Base-by-base conservation (phyloP, 2,113 vertebrate species). In the Camarhynchus parvulus region DNA sequence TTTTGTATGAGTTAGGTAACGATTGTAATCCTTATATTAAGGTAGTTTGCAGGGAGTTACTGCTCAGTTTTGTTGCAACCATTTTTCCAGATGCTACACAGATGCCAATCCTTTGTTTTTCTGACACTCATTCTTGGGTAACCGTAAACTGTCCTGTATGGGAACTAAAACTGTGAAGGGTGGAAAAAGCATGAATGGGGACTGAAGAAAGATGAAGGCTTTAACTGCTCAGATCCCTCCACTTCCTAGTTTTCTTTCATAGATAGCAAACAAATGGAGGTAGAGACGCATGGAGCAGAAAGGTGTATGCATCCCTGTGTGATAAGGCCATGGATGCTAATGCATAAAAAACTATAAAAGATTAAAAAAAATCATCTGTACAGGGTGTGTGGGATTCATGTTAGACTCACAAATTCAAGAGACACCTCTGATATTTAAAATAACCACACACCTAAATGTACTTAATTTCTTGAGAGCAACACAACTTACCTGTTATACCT, bases 281-380 rank as follows among this genome's bases (percentile, higher is more conserved):
- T 63, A n/a, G 50, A 63, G 64, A 42, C 52, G 13, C 19, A n/a
- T 16, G 10, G 41, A 18, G 14, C 22, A 7, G 37, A 33, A 72
- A 67, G 18, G 30, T 42, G 7, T 0, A 0, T 11, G 4, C 46
- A 31, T 13, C 33, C 55, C 6, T 14, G 2, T 31, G 13, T 42
- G 11, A 28, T 33, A 70, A 49, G 0, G 0, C 42, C 4, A 22
- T 3, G 13, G 28, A 41, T 73, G 27, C 7, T 59, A 74, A 70
- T 7, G 9, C 8, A 33, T 24, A 17, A 59, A 44, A 75, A 72
- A 3, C 9, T 61, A 33, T 70, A 64, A 82, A 78, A 75, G 7
- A 23, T 9, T 14, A 35, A 0, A 69, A 67, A 20, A 86, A 59
- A 14, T 13, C 7, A 27, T 33, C 30, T 55, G 5, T 62, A 16